Percentiles rank a stretch among this genome's conserved stretches.
Conservation (phyloP, 2,888 invertebrate genomes). For the Drosophila suboccidentalis region DNA sequence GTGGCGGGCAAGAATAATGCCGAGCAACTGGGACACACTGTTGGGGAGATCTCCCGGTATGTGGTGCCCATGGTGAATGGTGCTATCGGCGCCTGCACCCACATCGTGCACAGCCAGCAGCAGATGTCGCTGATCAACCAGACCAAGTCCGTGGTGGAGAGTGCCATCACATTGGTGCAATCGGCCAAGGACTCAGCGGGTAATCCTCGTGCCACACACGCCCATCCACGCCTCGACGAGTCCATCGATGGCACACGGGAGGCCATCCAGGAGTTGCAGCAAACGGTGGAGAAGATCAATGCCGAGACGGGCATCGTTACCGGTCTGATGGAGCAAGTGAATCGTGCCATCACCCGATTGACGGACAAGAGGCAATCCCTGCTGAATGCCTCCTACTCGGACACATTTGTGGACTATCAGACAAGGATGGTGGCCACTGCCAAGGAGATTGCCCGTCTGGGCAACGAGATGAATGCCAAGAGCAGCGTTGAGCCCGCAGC, state of each 20-base stretch:
- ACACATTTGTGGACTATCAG: conserved; percentile 97
- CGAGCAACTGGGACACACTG: conserved; percentile 96
- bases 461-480: conserved; percentile 97
- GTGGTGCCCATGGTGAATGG: conserved; percentile 94
- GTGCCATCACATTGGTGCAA: conserved; percentile 93
- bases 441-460: conserved; percentile 96
- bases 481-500: conserved; percentile 91
- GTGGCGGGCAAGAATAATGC: conserved; percentile 95
- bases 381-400: conserved; percentile 89
- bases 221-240: conserved; percentile 94
- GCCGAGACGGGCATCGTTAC: conserved; percentile 96
- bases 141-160: conserved; percentile 97
- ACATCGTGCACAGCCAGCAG: conserved; percentile 94
- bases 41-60: conserved; percentile 91
- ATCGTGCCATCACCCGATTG: conserved; percentile 93
- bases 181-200: conserved; percentile 96
- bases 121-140: conserved; percentile 96
- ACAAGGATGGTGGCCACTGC: conserved; percentile 97
- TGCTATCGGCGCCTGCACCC: conserved; percentile 95
- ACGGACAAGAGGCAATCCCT: conserved; percentile 91
- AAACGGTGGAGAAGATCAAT: conserved; percentile 92
- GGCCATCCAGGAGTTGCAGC: conserved; percentile 92
- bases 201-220: conserved; percentile 93
- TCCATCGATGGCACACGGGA: conserved; percentile 91
- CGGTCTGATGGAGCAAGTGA: conserved; percentile 95